Evolutionary conservation across 2,797 vertebrate species (phyloP), one percentile per base, ranked within the genome.

Genomic region (Gobio occitaniae): DNA sequence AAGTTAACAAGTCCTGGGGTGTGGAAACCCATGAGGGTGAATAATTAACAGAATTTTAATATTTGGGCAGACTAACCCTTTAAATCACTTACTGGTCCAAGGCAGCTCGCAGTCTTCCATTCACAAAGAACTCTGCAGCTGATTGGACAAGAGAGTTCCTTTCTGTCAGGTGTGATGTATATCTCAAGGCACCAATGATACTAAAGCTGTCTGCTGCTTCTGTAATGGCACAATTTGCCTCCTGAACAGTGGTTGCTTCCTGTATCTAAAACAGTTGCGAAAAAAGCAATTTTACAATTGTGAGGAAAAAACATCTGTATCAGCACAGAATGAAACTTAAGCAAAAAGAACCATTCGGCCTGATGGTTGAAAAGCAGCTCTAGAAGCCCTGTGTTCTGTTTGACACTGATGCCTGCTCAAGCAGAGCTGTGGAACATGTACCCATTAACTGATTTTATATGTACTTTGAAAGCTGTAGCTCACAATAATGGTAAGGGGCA

Each of bases 111-210:
- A 72, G 17, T 61, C 80, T 82, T 29, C 80, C 84, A 48, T 77
- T 78, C 41, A 84, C 77, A 78, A 81, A 86, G 61, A 84, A 87
- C 6, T 84, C 75, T 80, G 65, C 80, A 81, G 80, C 80, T 44
- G 80, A 82, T 69, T 82, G 52, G 52, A 82, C 68, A 41, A 82
- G 69, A 54, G 66, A 71, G 80, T 59, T 36, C 80, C 13, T 82
- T n/a, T 82, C 80, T 21, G 11, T 44, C 32, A 72, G 50, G 69
- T 21, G 5, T 41, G 77, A 63, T 21, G 12, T 19, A 25, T 11
- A 36, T 78, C 11, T 56, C 29, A 78, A 78, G 75, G 52, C 32
- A 56, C 75, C 75, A 36, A 61, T 56, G 7, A 63, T 48, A 16
- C 16, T 79, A 25, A 65, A 59, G 6, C 56, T 80, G 38, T 66